Conservation (phyloP, 2,797 vertebrate genomes). For the Cynopterus sphinx region DNA sequence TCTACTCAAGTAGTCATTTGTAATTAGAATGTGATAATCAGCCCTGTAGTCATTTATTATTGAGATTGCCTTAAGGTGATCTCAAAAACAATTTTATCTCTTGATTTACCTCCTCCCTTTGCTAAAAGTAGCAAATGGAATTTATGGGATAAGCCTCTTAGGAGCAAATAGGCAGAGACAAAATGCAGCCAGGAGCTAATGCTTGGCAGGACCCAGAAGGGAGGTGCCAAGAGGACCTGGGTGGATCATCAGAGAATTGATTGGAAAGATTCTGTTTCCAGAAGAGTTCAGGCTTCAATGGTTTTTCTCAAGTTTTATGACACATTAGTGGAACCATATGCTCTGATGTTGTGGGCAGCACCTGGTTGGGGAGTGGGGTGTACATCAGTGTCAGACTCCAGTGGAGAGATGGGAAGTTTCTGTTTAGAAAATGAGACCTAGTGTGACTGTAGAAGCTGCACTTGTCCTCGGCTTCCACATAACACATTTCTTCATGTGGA, state of each 20-base stretch:
- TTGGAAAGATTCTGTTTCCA: conserved; percentile 60
- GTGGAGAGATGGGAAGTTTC: conserved; percentile 43
- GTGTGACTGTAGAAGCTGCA: not conserved
- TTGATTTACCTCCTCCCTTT: conserved; percentile 69
- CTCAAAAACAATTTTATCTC: conserved; percentile 76
- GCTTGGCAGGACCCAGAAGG: conserved; percentile 83
- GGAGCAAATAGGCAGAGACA: conserved; percentile 83
- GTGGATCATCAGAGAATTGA: conserved; percentile 54
- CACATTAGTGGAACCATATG: conserved; percentile 65
- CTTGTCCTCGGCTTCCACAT: not conserved
- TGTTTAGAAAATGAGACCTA: conserved; percentile 46
- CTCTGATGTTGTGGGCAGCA: conserved; percentile 48
- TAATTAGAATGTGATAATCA: conserved; percentile 81
- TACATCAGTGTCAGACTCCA: not conserved
- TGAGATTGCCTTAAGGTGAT: conserved; percentile 83
- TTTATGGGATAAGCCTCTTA: conserved; percentile 81
- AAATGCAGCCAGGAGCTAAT: conserved; percentile 84
- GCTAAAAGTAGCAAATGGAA: conserved; percentile 82
- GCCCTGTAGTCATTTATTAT: conserved; percentile 79
- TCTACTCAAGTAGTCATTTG: conserved; percentile 70
- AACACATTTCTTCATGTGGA: not conserved
- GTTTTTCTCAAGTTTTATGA: conserved; percentile 56
- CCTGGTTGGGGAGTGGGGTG: not conserved
- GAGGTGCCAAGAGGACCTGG: conserved; percentile 41
- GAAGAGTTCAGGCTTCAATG: conserved; percentile 54